Conservation (phyloP, 2,888 invertebrate species). For the Amblyjoppa proteus region DNA sequence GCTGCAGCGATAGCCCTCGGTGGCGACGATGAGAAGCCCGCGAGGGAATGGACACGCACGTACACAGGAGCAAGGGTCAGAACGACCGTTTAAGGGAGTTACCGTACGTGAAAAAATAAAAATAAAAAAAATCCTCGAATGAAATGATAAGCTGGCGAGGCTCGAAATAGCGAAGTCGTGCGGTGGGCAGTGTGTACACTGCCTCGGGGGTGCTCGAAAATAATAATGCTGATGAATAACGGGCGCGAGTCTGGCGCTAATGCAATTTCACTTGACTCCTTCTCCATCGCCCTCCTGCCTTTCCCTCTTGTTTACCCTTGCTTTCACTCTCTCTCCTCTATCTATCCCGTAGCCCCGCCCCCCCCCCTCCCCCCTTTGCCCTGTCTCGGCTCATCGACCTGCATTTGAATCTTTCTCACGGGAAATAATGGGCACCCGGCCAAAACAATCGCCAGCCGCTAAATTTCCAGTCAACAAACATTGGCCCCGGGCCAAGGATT, state of each 20-base stretch:
- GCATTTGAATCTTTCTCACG: constrained; percentile 57
- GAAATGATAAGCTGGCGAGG: constrained; percentile 12
- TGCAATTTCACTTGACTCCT: constrained; percentile 68
- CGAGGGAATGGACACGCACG: not conserved
- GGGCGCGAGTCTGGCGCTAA: constrained; percentile 67
- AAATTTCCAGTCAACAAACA: constrained; percentile 84
- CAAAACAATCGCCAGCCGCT: constrained; percentile 83
- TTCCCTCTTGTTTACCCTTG: constrained; percentile 42
- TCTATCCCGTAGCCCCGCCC: constrained; percentile 6
- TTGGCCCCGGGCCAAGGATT: constrained; percentile 79
- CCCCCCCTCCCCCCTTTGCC: constrained; percentile 10
- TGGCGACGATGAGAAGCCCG: constrained; percentile 30
- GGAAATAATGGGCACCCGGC: constrained; percentile 81
- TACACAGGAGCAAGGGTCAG: constrained; percentile 12
- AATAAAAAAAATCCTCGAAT: constrained; percentile 3
- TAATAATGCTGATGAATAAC: constrained; percentile 74
- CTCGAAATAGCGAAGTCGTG: not conserved
- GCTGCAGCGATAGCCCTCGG: constrained; percentile 33
- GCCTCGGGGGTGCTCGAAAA: constrained; percentile 50
- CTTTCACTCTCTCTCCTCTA: constrained; percentile 12
- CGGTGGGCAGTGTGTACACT: not conserved
- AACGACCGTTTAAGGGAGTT: not conserved
- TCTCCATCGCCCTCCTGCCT: constrained; percentile 25
- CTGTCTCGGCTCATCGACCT: constrained; percentile 62
- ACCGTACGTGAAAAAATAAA: not conserved